These are phyloP conservation scores for Naso thynnoides DNA, from an alignment of 2,797 vertebrate genomes.

Conservation along the genomic window DNA sequence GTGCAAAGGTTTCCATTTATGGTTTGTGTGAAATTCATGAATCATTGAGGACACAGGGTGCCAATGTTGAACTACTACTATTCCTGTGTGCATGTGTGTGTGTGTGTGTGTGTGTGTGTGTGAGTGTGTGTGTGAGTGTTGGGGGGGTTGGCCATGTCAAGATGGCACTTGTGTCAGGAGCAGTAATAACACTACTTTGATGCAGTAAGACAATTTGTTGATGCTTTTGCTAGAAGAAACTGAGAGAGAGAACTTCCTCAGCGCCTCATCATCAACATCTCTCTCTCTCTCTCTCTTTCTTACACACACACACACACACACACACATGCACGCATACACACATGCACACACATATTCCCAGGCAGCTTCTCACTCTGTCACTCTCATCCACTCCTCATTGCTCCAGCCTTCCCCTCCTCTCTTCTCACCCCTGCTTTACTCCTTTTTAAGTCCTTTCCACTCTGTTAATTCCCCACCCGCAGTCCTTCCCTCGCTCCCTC, in stretches of 20 bases:
- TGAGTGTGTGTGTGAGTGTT: background rate
- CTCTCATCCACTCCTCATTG: conserved; percentile 5
- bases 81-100: background rate
- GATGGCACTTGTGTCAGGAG: conserved; percentile 45
- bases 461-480: conserved; percentile 60
- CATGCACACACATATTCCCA: conserved; percentile 2
- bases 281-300: background rate
- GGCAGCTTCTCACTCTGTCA: conserved; percentile 33
- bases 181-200: conserved; percentile 43
- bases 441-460: conserved; percentile 49
- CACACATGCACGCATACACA: background rate
- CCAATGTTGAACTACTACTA: conserved; percentile 4
- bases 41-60: conserved; percentile 25
- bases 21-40: conserved; percentile 23
- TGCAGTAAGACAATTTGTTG: conserved; percentile 53
- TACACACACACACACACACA: no score
- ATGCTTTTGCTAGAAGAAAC: conserved; percentile 37
- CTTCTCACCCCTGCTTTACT: conserved; percentile 39
- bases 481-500: conserved; percentile 17
- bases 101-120: background rate
- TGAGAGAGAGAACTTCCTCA: conserved; percentile 29
- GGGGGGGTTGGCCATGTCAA: conserved; percentile 12
- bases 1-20: conserved; percentile 4
- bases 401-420: conserved; percentile 19
- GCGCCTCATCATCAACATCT: conserved; percentile 23